phyloP scores from a whole-genome alignment of 2,113 vertebrate genomes.

The Bothrops jararaca region DNA sequence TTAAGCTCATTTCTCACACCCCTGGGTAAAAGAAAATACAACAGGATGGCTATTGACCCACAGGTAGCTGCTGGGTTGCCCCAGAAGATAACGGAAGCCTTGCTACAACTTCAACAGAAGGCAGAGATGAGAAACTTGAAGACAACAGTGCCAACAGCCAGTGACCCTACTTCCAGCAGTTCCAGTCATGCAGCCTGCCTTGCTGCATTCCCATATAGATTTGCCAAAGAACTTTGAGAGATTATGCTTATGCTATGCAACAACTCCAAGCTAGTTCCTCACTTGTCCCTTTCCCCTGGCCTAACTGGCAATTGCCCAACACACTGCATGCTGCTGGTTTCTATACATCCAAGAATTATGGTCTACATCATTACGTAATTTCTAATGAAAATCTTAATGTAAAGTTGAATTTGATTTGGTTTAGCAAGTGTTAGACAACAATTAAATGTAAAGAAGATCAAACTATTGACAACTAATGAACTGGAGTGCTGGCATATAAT shows the following conservation, averaged over 20 bases:
- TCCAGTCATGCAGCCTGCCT: not conserved
- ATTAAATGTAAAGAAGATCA: not conserved
- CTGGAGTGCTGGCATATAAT: not conserved
- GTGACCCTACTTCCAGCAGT: not conserved
- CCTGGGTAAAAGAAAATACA: not conserved
- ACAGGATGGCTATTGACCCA: not conserved
- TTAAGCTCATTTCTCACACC: not conserved
- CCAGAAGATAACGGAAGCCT: not conserved
- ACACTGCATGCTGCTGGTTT: not conserved
- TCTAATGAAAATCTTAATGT: not conserved
- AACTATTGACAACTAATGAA: not conserved
- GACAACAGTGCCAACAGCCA: not conserved
- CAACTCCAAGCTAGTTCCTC: not conserved
- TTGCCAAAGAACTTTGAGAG: not conserved
- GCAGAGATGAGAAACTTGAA: not conserved
- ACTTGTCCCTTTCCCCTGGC: not conserved
- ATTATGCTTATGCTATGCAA: not conserved
- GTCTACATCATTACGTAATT: not conserved
- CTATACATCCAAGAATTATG: not conserved
- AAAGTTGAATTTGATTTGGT: not conserved
- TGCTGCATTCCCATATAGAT: not conserved
- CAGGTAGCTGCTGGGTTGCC: not conserved
- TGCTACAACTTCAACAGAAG: not conserved
- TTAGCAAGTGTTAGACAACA: not conserved
- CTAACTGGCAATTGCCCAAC: not conserved